Base-by-base conservation (phyloP, 2,113 vertebrate species). In the Clinocottus analis region DNA sequence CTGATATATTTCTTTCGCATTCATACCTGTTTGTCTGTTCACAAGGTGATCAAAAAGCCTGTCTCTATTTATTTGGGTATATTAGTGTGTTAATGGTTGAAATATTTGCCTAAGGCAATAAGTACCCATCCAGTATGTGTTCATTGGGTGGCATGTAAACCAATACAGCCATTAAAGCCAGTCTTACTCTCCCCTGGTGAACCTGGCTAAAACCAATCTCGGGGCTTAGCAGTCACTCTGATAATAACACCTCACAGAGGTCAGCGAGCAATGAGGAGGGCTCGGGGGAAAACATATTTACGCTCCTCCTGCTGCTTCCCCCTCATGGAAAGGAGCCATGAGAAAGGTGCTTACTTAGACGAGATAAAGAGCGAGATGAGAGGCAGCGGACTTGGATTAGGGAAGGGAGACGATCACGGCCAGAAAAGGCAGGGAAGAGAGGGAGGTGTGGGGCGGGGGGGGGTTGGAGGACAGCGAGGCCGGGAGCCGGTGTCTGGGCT, bases 281-380 rank as follows among this genome's bases (percentile, higher is more conserved):
- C 85, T 87, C 56, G 63, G 68, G 53, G 80, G 88, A 85, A 94
- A 92, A 91, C 91, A 91, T 94, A 90, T 95, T 91, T 91, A 89
- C 91, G 87, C 70, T 91, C 85, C 80, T 89, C 91, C 94, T 79
- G 87, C 88, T 79, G 93, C 85, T 93, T 93, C 88, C 91, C 91
- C 85, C 79, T 89, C 53, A 90, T 94, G 93, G 92, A 95, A 95
- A 94, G 93, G 92, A 91, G 80, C 92, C 93, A 89, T 92, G 94
- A 96, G 95, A 95, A 96, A 96, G 96, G 95, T 96, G 95, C 95
- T 97, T 96, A 96, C 95, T 96, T 96, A 96, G 95, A 93, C 84
- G 90, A 95, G 97, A 97, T 97, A 95, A 96, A 96, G 95, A 94
- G 95, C 94, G 90, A 95, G 96, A 96, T 97, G 95, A 94, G 94